Percentiles rank a stretch among this genome's conserved stretches.
These are phyloP conservation scores for Chrysolina oricalcia DNA, from an alignment of 2,888 invertebrate genomes.

Conservation along the genomic window DNA sequence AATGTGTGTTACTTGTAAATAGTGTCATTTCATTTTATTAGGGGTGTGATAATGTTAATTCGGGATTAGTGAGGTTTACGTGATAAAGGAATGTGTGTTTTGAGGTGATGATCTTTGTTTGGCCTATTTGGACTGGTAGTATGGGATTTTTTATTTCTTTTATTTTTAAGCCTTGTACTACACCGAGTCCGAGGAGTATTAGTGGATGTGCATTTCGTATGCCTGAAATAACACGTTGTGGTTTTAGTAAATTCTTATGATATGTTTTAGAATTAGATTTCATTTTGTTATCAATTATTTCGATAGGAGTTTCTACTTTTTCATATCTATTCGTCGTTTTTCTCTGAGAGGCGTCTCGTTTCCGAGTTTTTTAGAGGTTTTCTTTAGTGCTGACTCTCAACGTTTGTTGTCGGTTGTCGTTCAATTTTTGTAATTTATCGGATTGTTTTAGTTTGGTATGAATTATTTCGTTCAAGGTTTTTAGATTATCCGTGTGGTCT, in stretches of 20 bases:
- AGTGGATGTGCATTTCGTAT: conserved; percentile 6
- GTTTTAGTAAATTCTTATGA: background rate
- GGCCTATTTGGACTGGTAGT: conserved; percentile 22
- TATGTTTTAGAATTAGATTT: conserved; percentile 21
- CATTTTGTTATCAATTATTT: conserved; percentile 10
- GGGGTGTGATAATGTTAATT: background rate
- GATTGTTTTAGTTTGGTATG: background rate
- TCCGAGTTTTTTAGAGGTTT: conserved; percentile 4
- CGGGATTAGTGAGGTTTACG: conserved; percentile 19
- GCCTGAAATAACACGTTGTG: conserved; percentile 30
- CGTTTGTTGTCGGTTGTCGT: conserved; percentile 8
- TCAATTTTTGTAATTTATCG: conserved; percentile 7
- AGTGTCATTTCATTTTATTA: conserved; percentile 6
- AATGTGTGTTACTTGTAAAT: background rate
- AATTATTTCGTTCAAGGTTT: background rate
- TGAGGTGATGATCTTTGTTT: conserved; percentile 13
- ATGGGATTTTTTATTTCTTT: conserved; percentile 11
- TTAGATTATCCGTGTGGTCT: conserved; percentile 4
- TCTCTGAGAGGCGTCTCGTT: background rate
- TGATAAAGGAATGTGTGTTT: conserved; percentile 27
- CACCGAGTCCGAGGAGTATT: conserved; percentile 20
- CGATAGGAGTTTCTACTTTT: conserved; percentile 10
- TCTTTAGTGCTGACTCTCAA: conserved; percentile 7
- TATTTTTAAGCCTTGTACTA: conserved; percentile 4
- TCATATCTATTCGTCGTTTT: conserved; percentile 19